A percentile compares a stretch with the other conserved stretches of the same genome.
Evolutionary conservation across 2,113 vertebrate species (phyloP).

Genomic region (Corythornis madagascariensis): DNA sequence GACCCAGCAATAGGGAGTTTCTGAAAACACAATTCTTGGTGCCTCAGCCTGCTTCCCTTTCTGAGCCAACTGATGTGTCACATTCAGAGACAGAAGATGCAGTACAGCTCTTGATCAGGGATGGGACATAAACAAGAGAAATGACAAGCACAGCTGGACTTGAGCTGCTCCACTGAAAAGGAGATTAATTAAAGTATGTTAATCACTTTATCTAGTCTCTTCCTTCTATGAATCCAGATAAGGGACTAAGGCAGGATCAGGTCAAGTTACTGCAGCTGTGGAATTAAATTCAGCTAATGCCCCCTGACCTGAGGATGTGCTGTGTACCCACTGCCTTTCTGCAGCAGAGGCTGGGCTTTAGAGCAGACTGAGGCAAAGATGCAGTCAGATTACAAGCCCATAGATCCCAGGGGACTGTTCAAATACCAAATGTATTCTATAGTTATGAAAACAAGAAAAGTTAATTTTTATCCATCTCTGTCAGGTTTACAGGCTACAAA

Average conservation of each 20-base stretch:
- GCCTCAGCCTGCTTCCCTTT: background rate
- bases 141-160: background rate
- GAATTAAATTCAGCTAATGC: background rate
- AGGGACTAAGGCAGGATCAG: background rate
- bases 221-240: background rate
- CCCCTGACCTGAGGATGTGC: background rate
- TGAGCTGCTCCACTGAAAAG: background rate
- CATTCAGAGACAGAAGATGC: background rate
- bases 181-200: background rate
- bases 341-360: background rate
- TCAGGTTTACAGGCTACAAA: background rate
- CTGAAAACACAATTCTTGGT: background rate
- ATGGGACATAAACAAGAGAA: background rate
- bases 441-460: background rate
- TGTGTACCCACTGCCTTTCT: rapidly evolving
- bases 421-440: rapidly evolving
- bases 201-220: background rate
- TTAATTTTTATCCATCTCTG: background rate
- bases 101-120: background rate
- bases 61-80: background rate
- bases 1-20: background rate
- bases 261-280: background rate
- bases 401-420: background rate
- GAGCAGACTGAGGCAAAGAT: background rate
- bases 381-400: background rate